Base-by-base conservation (phyloP, 2,797 vertebrate species). In the Perodicticus potto region DNA sequence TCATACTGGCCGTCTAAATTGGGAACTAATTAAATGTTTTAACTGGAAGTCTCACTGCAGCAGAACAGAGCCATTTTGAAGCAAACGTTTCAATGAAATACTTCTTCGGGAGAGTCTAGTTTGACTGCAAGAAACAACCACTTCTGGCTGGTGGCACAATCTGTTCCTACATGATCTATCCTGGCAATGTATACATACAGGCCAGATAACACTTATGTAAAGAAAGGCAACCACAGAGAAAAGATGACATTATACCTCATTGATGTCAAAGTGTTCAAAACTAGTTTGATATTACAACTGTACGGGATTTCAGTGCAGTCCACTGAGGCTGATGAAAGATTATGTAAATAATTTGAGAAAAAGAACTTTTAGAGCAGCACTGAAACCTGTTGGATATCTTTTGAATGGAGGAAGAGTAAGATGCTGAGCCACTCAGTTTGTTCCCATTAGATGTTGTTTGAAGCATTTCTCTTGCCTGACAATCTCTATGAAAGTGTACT, bases 21-120 rank as follows among this genome's bases (percentile, higher is more conserved):
- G 96, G 95, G 97, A 95, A 73, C 94, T 97, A 97, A 97, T 97
- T 98, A 97, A 97, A 97, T 97, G 93, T 97, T 98, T 97, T 93
- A 94, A 96, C 96, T 97, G 97, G 91, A 97, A 96, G 70, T 81
- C 96, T 97, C 92, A 13, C 85, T 97, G 72, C 73, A 96, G 86
- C 91, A 97, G 94, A 96, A 97, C 69, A 96, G 83, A 91, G 93
- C 80, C 93, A 96, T 95, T 96, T 16, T 78, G 95, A 97, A 96
- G 90, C 84, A 97, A 93, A 92, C 57, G 86, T 95, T 86, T 97
- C 92, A 96, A 86, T 97, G 94, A 89, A 97, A 91, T 92, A 88
- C 59, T 97, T 94, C 94, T 96, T 94, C 80, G 70, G 74, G 63
- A 84, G 53, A 65, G 97, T 92, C 43, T 81, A 96, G 77, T 86